phyloP scores from a whole-genome alignment of 2,797 vertebrate genomes.

The Serranus cabrilla region DNA sequence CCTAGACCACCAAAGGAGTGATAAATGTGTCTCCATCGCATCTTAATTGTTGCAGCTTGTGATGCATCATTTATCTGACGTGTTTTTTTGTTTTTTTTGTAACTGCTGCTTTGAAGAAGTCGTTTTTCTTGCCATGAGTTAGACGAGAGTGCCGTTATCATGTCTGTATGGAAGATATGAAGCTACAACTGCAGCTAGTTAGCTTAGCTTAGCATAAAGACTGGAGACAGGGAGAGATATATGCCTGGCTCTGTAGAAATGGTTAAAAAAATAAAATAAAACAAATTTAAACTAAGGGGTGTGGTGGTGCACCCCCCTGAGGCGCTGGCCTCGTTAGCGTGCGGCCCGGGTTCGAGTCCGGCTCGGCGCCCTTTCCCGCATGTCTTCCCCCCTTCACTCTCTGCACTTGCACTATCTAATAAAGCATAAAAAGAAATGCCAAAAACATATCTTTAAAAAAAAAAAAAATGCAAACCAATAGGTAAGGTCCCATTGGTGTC shows the following conservation, averaged over 20 bases:
- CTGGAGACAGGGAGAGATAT: not conserved
- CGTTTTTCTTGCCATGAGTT: not conserved
- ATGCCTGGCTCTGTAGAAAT: not conserved
- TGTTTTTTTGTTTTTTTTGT: not conserved
- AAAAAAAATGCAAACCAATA: too few species aligned
- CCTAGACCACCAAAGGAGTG: slow-evolving; percentile 73
- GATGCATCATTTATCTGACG: not conserved
- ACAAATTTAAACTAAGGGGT: too few species aligned
- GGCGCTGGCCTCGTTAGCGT: too few species aligned
- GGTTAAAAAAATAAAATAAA: not conserved
- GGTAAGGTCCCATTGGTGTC: too few species aligned
- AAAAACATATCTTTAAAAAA: too few species aligned
- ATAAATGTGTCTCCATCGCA: slow-evolving; percentile 18
- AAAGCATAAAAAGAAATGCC: too few species aligned
- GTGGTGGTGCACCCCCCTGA: too few species aligned
- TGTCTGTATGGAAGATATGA: not conserved
- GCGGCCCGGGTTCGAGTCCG: too few species aligned
- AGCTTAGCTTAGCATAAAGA: slow-evolving; percentile 3
- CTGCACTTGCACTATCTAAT: too few species aligned
- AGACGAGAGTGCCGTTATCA: not conserved
- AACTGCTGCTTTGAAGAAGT: not conserved
- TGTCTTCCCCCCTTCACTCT: too few species aligned
- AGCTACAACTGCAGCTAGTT: not conserved
- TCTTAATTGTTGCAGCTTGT: slow-evolving; percentile 9
- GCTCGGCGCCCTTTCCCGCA: too few species aligned